A percentile compares a stretch with the other conserved stretches of the same genome.
Evolutionary conservation across 2,797 vertebrate species (phyloP).

Genomic region (Enteromius afrohamiltoni): DNA sequence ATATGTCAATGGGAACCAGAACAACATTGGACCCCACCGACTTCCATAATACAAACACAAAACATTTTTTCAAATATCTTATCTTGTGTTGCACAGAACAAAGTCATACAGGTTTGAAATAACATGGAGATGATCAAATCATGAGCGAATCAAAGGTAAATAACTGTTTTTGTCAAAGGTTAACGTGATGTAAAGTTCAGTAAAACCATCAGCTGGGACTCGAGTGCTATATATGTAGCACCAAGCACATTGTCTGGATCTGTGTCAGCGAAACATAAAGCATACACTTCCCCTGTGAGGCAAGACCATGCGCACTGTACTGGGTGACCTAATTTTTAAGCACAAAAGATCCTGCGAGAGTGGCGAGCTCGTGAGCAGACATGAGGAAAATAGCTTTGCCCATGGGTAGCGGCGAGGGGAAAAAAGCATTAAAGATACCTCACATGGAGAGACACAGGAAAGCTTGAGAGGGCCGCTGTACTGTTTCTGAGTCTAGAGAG

Average conservation of each 20-base stretch:
- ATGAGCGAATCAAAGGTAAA: background rate
- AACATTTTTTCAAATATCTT: background rate
- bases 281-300: constrained; percentile 58
- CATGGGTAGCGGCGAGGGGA: constrained; percentile 39
- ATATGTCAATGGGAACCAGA: background rate
- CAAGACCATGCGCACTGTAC: constrained; percentile 61
- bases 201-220: constrained; percentile 19
- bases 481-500: constrained; percentile 23
- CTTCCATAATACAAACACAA: background rate
- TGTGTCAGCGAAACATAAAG: constrained; percentile 59
- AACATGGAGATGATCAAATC: background rate
- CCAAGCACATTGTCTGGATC: constrained; percentile 58
- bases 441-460: constrained; percentile 17
- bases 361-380: constrained; percentile 50
- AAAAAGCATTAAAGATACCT: constrained; percentile 43
- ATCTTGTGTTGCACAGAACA: background rate
- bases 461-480: constrained; percentile 3
- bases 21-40: background rate
- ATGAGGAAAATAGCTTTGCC: constrained; percentile 51
- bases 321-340: constrained; percentile 74
- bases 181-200: constrained; percentile 9
- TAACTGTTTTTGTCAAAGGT: background rate
- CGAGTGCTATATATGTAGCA: constrained; percentile 18
- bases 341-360: constrained; percentile 58
- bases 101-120: background rate